Percentiles rank a stretch among this genome's conserved stretches.
Evolutionary conservation across 1,140 invertebrate species (phyloP).

Genomic region (Eueides isabella): DNA sequence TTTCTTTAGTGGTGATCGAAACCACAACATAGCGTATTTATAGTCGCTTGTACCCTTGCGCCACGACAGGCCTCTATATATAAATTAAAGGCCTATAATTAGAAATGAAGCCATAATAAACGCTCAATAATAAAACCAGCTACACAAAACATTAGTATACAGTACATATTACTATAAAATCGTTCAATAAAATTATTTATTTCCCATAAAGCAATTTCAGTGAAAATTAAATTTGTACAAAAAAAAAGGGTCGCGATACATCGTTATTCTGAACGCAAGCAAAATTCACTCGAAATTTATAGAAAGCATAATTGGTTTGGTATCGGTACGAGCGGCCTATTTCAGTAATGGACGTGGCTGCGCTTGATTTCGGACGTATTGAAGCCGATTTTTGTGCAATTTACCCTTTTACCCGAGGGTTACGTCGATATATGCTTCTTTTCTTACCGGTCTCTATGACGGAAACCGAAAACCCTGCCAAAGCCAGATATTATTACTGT

Average conservation of each 20-base stretch:
- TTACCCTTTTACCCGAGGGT: slow-evolving; percentile 27
- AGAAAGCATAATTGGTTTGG: slow-evolving; percentile 67
- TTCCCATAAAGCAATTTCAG: slow-evolving; percentile 19
- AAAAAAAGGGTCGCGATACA: slow-evolving; percentile 21
- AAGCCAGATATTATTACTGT: slow-evolving; percentile 1
- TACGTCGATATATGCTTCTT: slow-evolving; percentile 13
- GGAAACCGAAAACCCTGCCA: neutral
- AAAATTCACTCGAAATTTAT: slow-evolving; percentile 29
- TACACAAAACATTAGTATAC: neutral
- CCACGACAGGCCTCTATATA: too few species aligned
- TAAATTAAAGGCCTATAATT: too few species aligned
- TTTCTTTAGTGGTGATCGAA: too few species aligned
- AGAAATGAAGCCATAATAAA: neutral
- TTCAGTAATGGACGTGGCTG: slow-evolving; percentile 43
- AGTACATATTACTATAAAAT: neutral
- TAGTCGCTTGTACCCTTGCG: too few species aligned
- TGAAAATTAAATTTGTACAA: slow-evolving; percentile 24
- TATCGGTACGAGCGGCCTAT: slow-evolving; percentile 50
- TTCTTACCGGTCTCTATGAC: neutral
- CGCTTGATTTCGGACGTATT: slow-evolving; percentile 42
- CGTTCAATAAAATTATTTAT: slow-evolving; percentile 20
- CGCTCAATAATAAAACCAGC: neutral
- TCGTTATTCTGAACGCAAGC: slow-evolving; percentile 23
- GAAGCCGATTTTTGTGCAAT: slow-evolving; percentile 33
- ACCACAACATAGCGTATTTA: too few species aligned